A percentile compares a stretch with the other conserved stretches of the same genome.
phyloP scores from a whole-genome alignment of 2,797 vertebrate genomes.

The Leptodactylus fallax region DNA sequence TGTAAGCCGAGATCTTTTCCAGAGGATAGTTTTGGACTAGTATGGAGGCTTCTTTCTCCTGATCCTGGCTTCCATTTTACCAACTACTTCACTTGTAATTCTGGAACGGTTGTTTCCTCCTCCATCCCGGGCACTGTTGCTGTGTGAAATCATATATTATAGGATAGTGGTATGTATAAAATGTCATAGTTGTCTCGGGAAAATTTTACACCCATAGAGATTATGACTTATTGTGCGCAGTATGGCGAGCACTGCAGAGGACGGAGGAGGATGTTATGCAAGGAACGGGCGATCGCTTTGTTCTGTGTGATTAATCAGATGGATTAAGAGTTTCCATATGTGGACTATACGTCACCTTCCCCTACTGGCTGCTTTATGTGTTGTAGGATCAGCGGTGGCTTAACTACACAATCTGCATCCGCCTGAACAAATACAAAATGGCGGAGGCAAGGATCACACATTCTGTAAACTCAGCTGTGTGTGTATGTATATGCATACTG shows the following conservation, averaged over 20 bases:
- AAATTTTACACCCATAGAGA: too few species aligned
- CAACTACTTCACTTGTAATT: background rate
- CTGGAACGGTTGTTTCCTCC: background rate
- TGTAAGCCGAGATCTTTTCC: conserved; percentile 19
- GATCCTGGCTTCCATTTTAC: background rate
- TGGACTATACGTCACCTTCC: background rate
- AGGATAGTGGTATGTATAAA: too few species aligned
- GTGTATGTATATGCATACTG: too few species aligned
- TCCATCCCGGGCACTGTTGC: too few species aligned
- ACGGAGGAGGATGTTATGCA: background rate
- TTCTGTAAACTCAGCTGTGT: background rate
- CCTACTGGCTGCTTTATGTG: background rate
- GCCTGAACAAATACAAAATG: background rate
- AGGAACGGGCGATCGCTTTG: background rate
- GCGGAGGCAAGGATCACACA: background rate
- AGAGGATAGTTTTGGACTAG: background rate
- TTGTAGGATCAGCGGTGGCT: background rate
- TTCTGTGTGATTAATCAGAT: background rate
- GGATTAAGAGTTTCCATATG: background rate
- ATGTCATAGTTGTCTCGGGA: too few species aligned
- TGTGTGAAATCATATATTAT: too few species aligned
- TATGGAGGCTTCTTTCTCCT: background rate
- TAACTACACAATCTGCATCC: background rate
- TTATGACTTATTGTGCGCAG: background rate
- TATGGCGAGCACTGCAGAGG: background rate